Evolutionary conservation across 92 coral and sea anemone species (phyloP).

Genomic region (Bergia puertoricense): DNA sequence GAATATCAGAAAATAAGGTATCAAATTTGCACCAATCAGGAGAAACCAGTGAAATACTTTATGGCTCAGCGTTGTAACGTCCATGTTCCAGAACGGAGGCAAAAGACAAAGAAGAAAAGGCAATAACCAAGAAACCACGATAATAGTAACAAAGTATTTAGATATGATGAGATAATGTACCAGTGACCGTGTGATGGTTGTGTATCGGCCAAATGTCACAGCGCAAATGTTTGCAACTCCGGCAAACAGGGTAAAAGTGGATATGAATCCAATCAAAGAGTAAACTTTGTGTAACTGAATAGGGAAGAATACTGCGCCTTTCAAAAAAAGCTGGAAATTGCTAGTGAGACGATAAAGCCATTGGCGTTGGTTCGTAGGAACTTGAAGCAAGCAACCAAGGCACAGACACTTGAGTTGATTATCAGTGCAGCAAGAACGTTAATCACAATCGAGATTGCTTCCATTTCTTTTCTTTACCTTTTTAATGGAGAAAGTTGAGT

Average conservation of each 20-base stretch:
- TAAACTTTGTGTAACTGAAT: not conserved
- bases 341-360: not conserved
- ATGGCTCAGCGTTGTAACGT: not conserved
- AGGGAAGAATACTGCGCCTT: constrained; percentile 12
- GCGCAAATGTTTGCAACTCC: constrained; percentile 21
- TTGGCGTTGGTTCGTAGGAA: not conserved
- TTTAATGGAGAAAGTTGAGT: not conserved
- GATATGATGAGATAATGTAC: not conserved
- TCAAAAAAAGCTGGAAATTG: not conserved
- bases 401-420: not conserved
- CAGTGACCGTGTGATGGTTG: not conserved
- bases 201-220: constrained; percentile 5
- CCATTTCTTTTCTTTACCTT: not conserved
- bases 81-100: constrained; percentile 3
- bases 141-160: not conserved
- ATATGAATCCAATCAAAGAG: not conserved
- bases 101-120: not conserved
- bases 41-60: not conserved
- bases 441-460: not conserved
- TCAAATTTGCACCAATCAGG: constrained; percentile 5
- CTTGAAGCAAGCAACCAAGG: constrained; percentile 3
- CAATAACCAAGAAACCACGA: not conserved
- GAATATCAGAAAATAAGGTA: not conserved
- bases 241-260: not conserved
- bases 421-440: not conserved